Percentiles rank a stretch among this genome's conserved stretches.
These are phyloP conservation scores for Capromys pilorides DNA, from an alignment of 2,797 vertebrate species.

Conservation along the genomic window DNA sequence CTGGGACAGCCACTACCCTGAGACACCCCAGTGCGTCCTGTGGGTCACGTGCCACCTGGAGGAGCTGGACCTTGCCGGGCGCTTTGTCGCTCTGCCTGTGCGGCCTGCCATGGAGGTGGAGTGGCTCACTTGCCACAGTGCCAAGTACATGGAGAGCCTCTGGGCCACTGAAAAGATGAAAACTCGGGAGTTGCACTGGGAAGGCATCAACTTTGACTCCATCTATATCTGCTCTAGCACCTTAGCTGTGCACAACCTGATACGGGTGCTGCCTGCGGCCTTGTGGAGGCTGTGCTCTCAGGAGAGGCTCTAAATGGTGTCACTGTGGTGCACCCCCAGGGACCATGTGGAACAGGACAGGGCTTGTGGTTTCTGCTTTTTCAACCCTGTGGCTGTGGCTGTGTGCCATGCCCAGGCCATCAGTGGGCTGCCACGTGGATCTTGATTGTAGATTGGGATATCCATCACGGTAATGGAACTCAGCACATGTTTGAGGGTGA, in stretches of 20 bases:
- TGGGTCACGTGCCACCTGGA: slow-evolving; percentile 89
- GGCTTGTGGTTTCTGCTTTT: slow-evolving; percentile 94
- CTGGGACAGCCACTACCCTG: slow-evolving; percentile 93
- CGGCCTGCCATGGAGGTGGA: slow-evolving; percentile 89
- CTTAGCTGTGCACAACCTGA: slow-evolving; percentile 88
- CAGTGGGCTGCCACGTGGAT: slow-evolving; percentile 83
- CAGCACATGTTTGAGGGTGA: slow-evolving; percentile 94
- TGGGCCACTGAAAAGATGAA: slow-evolving; percentile 88
- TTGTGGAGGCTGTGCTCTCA: slow-evolving; percentile 86
- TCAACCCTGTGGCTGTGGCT: slow-evolving; percentile 91
- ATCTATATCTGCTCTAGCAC: slow-evolving; percentile 91
- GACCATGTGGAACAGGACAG: slow-evolving; percentile 90
- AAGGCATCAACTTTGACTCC: slow-evolving; percentile 88
- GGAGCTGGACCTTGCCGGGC: slow-evolving; percentile 86
- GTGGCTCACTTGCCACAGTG: slow-evolving; percentile 91
- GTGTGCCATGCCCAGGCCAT: slow-evolving; percentile 90
- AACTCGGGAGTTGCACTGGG: slow-evolving; percentile 88
- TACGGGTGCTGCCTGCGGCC: slow-evolving; percentile 86
- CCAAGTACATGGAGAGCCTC: slow-evolving; percentile 86
- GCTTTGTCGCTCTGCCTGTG: slow-evolving; percentile 87
- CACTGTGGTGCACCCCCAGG: slow-evolving; percentile 93
- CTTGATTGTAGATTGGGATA: slow-evolving; percentile 94
- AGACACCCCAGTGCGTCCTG: slow-evolving; percentile 90
- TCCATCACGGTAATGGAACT: slow-evolving; percentile 95
- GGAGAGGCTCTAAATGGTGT: slow-evolving; percentile 88